Evolutionary conservation across 2,797 vertebrate genomes (phyloP).

Genomic region (Enteromius afrohamiltoni): DNA sequence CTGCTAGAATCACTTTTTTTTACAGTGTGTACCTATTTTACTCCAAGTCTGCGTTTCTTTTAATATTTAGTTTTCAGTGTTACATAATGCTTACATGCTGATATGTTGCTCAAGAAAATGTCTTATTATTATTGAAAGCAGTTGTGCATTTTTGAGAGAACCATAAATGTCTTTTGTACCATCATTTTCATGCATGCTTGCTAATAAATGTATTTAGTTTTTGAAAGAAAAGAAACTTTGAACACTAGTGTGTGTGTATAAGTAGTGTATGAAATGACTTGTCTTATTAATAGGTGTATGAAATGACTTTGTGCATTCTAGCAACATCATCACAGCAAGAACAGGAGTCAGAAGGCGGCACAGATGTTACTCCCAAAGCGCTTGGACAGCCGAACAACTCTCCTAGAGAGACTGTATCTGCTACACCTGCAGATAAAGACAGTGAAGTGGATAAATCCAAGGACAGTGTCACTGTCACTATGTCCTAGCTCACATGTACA

Average conservation of each 20-base stretch:
- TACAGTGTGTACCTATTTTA: no score
- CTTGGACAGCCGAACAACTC: conserved; percentile 79
- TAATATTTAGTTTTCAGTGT: not conserved
- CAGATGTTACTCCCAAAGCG: conserved; percentile 85
- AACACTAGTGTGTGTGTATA: not conserved
- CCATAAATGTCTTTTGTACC: no score
- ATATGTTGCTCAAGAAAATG: not conserved
- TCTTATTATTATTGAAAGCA: not conserved
- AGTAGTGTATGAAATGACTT: not conserved
- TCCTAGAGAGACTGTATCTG: conserved; percentile 78
- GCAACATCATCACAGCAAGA: conserved; percentile 96
- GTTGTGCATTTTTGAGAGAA: not conserved
- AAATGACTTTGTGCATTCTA: conserved; percentile 62
- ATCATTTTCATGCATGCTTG: no score
- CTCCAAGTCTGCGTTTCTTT: no score
- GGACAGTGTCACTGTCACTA: conserved; percentile 85
- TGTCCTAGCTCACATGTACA: conserved; percentile 70
- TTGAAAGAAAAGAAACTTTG: no score
- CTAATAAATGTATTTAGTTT: no score
- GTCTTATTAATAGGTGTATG: not conserved
- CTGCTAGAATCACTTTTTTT: no score
- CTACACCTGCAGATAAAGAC: conserved; percentile 85
- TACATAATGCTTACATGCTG: not conserved
- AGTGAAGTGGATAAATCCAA: conserved; percentile 83
- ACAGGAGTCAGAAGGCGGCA: conserved; percentile 83